Base-by-base conservation (phyloP, 2,113 vertebrate genomes). In the Pelusios castaneus region DNA sequence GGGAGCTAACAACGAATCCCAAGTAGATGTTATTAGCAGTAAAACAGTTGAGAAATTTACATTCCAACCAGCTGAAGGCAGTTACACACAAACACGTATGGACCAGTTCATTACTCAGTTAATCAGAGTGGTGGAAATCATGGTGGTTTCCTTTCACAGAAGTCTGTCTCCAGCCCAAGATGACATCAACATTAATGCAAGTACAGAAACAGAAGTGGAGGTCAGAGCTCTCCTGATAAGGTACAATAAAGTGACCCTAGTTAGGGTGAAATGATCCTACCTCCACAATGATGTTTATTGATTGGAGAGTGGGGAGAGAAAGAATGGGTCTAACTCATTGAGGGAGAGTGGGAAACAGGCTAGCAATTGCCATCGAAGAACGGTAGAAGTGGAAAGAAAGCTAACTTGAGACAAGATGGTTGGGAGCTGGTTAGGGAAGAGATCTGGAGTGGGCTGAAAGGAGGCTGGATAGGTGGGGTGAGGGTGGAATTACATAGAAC, bases 321-420 rank as follows among this genome's bases (percentile, higher is more conserved):
- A 92, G 19, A 93, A 41, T 93, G 82, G 49, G 49, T 95, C 78
- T 89, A 47, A 82, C 93, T 96, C 95, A 94, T 89, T 92, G 80
- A 91, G 83, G 94, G 95, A 95, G 90, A 93, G 5, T 0, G 67
- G 56, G 85, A 67, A 95, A 19, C 80, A 77, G 41, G 94, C 96
- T 96, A 97, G 96, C 96, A 96, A 96, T 94, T 96, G 84, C 55
- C 95, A 83, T 81, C 93, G 89, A 84, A 67, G 88, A 95, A 93
- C 89, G 88, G 92, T 78, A 89, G 82, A 91, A 95, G 45, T 78
- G 88, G 94, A 95, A 96, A 89, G 92, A 82, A 24, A 95, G 96
- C 95, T 93, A 95, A 86, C 75, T 96, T 93, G 87, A 96, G 81
- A 38, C 87, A 93, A 80, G 54, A 89, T n/a, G 58, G 45, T 85